phyloP scores from a whole-genome alignment of 2,797 vertebrate genomes.

The Acanthurus lineatus region DNA sequence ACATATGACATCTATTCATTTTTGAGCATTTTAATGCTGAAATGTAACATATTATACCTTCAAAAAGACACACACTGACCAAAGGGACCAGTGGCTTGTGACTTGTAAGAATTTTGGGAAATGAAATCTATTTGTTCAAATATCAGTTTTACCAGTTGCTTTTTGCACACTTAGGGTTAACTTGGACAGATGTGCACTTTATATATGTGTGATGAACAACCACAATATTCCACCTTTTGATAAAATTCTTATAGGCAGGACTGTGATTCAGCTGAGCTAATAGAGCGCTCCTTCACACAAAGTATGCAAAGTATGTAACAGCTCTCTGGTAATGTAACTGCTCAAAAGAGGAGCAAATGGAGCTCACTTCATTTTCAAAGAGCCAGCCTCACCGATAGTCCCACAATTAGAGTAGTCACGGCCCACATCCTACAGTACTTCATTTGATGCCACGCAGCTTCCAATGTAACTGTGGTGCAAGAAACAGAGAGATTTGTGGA shows the following conservation, averaged over 20 bases:
- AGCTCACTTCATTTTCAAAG: conserved; percentile 78
- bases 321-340: conserved; percentile 74
- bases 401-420: conserved; percentile 84
- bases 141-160: neutral
- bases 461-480: conserved; percentile 70
- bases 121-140: neutral
- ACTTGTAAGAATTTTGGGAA: neutral
- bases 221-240: conserved; percentile 1
- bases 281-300: conserved; percentile 47
- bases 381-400: conserved; percentile 65
- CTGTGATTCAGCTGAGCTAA: conserved; percentile 48
- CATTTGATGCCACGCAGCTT: conserved; percentile 77
- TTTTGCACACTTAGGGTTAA: conserved; percentile 10
- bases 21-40: too few species aligned
- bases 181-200: neutral
- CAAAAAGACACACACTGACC: neutral
- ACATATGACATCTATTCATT: too few species aligned
- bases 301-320: conserved; percentile 66
- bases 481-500: conserved; percentile 93
- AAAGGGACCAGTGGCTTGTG: too few species aligned
- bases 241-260: conserved; percentile 29
- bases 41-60: too few species aligned
- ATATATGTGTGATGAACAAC: conserved; percentile 4
- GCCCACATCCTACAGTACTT: conserved; percentile 83
- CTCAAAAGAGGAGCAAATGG: conserved; percentile 73